Evolutionary conservation across 2,888 invertebrate species (phyloP).

Genomic region (Diaprepes abbreviatus): DNA sequence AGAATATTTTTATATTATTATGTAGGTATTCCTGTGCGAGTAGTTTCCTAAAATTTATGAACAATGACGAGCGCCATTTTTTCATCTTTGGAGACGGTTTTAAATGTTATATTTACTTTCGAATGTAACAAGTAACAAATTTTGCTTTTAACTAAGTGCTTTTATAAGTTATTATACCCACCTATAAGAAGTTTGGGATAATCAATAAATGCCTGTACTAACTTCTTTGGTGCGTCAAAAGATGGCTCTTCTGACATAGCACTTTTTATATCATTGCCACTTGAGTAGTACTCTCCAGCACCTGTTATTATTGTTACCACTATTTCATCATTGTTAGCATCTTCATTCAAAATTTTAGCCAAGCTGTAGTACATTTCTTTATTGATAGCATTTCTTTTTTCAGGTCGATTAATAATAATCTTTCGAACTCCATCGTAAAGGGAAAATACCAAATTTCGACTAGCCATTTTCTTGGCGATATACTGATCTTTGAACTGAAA

Average conservation of each 20-base stretch:
- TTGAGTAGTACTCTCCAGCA: constrained; percentile 84
- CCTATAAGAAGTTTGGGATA: constrained; percentile 88
- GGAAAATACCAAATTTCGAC: not conserved
- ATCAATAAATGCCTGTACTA: constrained; percentile 83
- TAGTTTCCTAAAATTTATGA: too few relatives aligned
- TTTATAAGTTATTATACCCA: constrained; percentile 9
- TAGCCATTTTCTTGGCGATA: too few relatives aligned
- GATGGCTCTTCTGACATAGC: constrained; percentile 34
- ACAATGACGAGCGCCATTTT: too few relatives aligned
- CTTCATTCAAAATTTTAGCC: constrained; percentile 75
- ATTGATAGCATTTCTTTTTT: constrained; percentile 85
- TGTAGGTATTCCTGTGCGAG: too few relatives aligned
- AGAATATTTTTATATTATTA: too few relatives aligned
- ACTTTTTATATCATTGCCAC: constrained; percentile 82
- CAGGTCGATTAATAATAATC: constrained; percentile 81
- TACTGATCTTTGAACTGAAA: too few relatives aligned
- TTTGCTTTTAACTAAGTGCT: too few relatives aligned
- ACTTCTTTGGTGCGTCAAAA: constrained; percentile 62
- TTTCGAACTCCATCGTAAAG: constrained; percentile 70
- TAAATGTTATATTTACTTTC: too few relatives aligned
- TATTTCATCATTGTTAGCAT: constrained; percentile 77
- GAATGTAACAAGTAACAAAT: too few relatives aligned
- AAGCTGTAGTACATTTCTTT: constrained; percentile 77
- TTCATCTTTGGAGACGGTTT: too few relatives aligned
- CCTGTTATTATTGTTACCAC: constrained; percentile 84